Evolutionary conservation across 2,888 invertebrate genomes (phyloP), one percentile per base, ranked within the genome.

Genomic region (Folsomia candida): DNA sequence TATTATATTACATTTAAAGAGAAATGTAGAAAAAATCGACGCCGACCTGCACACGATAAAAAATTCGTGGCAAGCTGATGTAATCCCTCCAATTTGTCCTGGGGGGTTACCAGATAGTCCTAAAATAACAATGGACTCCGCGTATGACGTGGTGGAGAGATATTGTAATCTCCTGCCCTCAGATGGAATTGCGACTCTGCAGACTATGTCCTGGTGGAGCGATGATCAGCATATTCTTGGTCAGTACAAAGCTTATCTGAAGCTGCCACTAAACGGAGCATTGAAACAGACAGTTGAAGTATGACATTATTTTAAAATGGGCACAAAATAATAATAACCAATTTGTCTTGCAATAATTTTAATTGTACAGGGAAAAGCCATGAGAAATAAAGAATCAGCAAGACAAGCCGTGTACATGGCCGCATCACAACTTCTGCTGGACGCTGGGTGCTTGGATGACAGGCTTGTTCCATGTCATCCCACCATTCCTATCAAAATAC

Each of bases 341-440:
- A 37, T 37, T 37, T n/a, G n/a, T 37, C 37, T 37, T 37, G 37
- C 37, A 20, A 22, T 65, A 22, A 26, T 26, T 72, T 20, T 62
- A 24, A 51, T 58, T 54, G 81, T 81, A 67, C 80, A 90, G 89
- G 90, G 94, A 2, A 81, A 84, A 14, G 83, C 83, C 1, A 87
- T 88, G 86, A 2, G 25, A 0, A 86, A 81, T 37, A 83, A 87
- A 70, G 88, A 87, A 77, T 75, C 84, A 2, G 95, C 96, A 0
- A 94, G 94, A 83, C 88, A 91, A 79, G 89, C 92, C 0, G 94
- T 90, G 0, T 95, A 94, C 0, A 84, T 95, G 69, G 87, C 89
- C 70, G 87, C 89, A 0, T 94, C 94, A 82, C 87, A 87, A 68
- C 81, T 83, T 78, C 84, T 97, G 2, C 90, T 94, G 79, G 74